phyloP scores from a whole-genome alignment of 2,113 vertebrate species.

The Ailurus styani region DNA sequence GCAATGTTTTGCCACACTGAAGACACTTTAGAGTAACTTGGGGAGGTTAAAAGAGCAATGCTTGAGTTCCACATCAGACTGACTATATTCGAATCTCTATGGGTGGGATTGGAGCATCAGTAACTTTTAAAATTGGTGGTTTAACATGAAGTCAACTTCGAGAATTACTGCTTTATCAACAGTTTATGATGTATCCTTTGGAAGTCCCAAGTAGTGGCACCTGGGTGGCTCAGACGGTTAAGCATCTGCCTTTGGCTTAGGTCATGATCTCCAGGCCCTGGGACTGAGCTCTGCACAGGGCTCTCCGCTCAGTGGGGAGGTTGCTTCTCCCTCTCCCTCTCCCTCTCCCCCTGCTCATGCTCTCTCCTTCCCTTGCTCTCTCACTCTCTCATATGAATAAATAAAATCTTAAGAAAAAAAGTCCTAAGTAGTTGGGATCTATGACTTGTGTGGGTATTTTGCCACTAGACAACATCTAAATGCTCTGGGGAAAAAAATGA shows the following conservation, averaged over 20 bases:
- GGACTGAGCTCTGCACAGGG: not conserved
- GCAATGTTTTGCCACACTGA: not conserved
- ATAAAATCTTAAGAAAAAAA: not conserved
- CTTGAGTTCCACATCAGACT: not conserved
- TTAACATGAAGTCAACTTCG: not conserved
- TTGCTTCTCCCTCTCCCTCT: not conserved
- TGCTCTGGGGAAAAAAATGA: not conserved
- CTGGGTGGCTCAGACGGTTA: not conserved
- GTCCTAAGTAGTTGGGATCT: not conserved
- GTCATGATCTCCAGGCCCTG: not conserved
- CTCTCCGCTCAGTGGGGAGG: too few relatives aligned
- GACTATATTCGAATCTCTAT: not conserved
- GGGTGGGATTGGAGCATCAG: not conserved
- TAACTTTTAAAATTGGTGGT: not conserved
- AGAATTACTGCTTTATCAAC: not conserved
- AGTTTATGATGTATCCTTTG: not conserved
- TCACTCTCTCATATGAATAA: not conserved
- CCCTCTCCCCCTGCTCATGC: not conserved
- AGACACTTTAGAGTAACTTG: not conserved
- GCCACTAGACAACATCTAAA: not conserved
- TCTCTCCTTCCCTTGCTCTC: not conserved
- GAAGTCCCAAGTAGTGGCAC: not conserved
- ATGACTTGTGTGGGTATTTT: not conserved
- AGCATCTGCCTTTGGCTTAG: not conserved
- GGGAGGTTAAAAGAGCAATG: not conserved